Base-by-base conservation (phyloP, 1,140 invertebrate genomes). In the Brachionus rubens region DNA sequence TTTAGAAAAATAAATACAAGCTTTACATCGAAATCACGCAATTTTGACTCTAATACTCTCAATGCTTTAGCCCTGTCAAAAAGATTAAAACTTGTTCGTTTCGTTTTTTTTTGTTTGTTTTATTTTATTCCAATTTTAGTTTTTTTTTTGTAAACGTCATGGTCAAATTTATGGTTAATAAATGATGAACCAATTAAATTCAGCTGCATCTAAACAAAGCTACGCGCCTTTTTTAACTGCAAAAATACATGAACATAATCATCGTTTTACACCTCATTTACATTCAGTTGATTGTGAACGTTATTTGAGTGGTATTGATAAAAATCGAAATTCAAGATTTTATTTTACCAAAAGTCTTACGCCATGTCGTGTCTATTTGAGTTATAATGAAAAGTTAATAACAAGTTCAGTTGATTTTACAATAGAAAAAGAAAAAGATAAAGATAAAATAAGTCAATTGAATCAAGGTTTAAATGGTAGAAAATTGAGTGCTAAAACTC, bases 201-300 rank as follows among this genome's bases (percentile, higher is more conserved):
- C 59, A 41, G 59, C 59, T 43, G 59, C 19, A 41, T 65, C 59
- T 16, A 65, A 65, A 41, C 40, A 21, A 21, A 65, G 59, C 21
- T 65, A 41, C 41, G 21, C 59, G 16, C 59, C 59, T 41, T 65
- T 24, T 24, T 6, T 16, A 12, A 43, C 19, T 43, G n/a, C 16
- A 19, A 16, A 9, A 19, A 19, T 41, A 9, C 59, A 65, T 24
- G 59, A 65, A 16, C 59, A 65, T 43, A 9, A 19, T 19, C 59
- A 65, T 65, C 40, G 59, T 10, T 65, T 41, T 36, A 65, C 59
- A 41, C 59, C 59, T 21, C 59, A 65, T 65, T 65, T 65, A 33
- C 59, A 65, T 65, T 24, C 33, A 21, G 6, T 14, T 9, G 59
- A 65, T 24, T 65, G 59, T 24, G 59, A 65, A 4, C 33, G 59